Percentiles rank a stretch among this genome's conserved stretches.
phyloP scores from a whole-genome alignment of 1,140 invertebrate genomes.

The Psix sp. region DNA sequence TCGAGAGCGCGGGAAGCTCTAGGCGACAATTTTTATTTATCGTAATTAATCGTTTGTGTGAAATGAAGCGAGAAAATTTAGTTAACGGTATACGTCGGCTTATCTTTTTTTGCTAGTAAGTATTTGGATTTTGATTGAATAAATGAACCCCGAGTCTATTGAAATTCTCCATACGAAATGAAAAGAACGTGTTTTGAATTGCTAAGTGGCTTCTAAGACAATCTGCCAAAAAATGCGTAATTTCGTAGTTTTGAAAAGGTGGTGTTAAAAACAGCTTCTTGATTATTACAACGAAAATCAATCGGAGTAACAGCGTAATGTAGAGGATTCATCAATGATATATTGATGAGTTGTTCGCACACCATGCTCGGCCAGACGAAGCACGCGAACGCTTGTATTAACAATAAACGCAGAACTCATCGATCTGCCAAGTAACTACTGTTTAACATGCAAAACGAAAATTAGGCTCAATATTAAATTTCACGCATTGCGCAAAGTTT shows the following conservation, averaged over 20 bases:
- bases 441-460: conserved; percentile 69
- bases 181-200: conserved; percentile 4
- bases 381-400: conserved; percentile 67
- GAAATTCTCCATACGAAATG: conserved; percentile 9
- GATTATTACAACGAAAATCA: conserved; percentile 17
- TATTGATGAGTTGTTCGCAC: conserved; percentile 36
- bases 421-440: conserved; percentile 69
- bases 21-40: conserved; percentile 63
- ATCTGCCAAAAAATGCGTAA: background rate
- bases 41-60: conserved; percentile 22
- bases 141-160: conserved; percentile 9
- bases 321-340: conserved; percentile 38
- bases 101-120: background rate
- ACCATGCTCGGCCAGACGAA: conserved; percentile 62
- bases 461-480: conserved; percentile 46
- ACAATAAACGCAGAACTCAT: conserved; percentile 70
- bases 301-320: conserved; percentile 28
- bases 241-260: background rate
- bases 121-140: conserved; percentile 32
- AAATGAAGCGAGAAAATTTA: conserved; percentile 41
- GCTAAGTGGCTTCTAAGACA: conserved; percentile 8
- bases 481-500: conserved; percentile 46
- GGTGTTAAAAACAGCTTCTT: background rate
- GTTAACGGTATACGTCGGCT: conserved; percentile 28
- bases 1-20: conserved; percentile 61